Evolutionary conservation across 2,888 invertebrate genomes (phyloP).

Genomic region (Pseudanteris insignis): DNA sequence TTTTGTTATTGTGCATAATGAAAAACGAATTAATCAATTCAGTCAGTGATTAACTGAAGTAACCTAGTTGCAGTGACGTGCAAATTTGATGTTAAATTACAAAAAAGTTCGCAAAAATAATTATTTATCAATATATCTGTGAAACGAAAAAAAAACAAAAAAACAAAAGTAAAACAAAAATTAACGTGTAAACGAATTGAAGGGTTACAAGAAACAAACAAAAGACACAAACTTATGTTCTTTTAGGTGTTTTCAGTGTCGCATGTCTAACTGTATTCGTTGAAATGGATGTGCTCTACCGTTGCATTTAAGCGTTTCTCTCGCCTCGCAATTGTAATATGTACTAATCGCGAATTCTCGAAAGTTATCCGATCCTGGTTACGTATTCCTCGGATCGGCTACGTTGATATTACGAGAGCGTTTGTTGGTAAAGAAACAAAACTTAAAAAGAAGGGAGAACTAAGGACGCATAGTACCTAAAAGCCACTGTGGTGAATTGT

Average conservation of each 20-base stretch:
- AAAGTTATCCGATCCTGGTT: conserved; percentile 53
- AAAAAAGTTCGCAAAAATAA: too few relatives aligned
- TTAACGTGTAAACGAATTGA: too few relatives aligned
- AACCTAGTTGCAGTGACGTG: too few relatives aligned
- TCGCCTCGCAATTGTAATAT: conserved; percentile 41
- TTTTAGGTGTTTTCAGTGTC: conserved; percentile 52
- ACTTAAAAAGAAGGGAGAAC: conserved; percentile 2
- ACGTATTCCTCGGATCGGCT: conserved; percentile 42
- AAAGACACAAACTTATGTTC: conserved; percentile 48
- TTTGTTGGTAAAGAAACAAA: conserved; percentile 2
- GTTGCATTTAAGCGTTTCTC: conserved; percentile 46
- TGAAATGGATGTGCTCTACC: conserved; percentile 53
- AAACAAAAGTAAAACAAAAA: too few relatives aligned
- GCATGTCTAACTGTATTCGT: conserved; percentile 56
- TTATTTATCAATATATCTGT: too few relatives aligned
- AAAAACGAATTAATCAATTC: too few relatives aligned
- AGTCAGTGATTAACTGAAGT: too few relatives aligned
- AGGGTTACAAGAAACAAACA: conserved; percentile 35
- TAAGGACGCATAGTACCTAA: conserved; percentile 32
- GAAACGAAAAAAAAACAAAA: too few relatives aligned
- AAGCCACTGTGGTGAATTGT: conserved; percentile 5
- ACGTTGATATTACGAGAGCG: conserved; percentile 12
- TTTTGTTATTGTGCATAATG: too few relatives aligned
- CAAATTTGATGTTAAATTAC: too few relatives aligned
- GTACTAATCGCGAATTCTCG: conserved; percentile 52